Conservation (phyloP, 2,888 invertebrate species). For the Acanthosepion pharaonis region DNA sequence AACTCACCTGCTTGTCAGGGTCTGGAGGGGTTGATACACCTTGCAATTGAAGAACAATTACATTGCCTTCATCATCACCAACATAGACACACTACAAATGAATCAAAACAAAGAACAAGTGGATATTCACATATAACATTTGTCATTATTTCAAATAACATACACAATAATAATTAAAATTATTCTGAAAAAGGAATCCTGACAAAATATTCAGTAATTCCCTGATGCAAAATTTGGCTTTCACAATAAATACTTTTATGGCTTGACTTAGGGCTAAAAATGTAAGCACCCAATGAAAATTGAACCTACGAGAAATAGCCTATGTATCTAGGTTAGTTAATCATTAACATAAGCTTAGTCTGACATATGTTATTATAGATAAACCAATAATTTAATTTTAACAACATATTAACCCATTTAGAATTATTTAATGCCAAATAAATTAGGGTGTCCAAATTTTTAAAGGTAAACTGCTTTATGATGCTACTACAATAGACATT, state of each 20-base stretch:
- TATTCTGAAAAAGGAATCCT: background rate
- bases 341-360: background rate
- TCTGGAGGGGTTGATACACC: constrained; percentile 65
- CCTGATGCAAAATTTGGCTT: background rate
- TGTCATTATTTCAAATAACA: background rate
- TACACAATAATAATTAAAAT: background rate
- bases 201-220: background rate
- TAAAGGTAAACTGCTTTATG: no score
- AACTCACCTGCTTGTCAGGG: constrained; percentile 61
- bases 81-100: constrained; percentile 70
- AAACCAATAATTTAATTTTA: background rate
- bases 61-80: constrained; percentile 73
- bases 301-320: no score
- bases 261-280: background rate
- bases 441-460: no score
- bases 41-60: constrained; percentile 70
- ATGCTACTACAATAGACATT: no score
- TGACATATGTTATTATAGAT: background rate
- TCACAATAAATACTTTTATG: background rate
- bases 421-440: no score
- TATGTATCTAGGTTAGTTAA: no score
- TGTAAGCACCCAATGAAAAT: background rate
- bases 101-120: background rate
- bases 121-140: background rate
- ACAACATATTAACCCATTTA: no score